Evolutionary conservation across 2,113 vertebrate species (phyloP).

Genomic region (Eidolon helvum): DNA sequence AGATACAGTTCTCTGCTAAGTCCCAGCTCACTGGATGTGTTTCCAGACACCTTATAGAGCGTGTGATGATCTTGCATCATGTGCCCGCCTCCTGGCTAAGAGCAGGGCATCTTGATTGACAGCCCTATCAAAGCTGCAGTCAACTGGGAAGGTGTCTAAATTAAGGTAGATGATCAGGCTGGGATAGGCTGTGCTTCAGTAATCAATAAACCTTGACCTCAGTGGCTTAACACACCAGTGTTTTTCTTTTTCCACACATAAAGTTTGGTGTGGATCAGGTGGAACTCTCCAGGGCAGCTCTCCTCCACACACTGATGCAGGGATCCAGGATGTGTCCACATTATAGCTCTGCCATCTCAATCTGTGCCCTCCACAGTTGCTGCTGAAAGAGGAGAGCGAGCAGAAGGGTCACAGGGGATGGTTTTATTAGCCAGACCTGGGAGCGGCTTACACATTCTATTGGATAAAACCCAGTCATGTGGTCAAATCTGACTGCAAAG

Average conservation of each 20-base stretch:
- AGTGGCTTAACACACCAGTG: background rate
- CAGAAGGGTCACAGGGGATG: fast-evolving
- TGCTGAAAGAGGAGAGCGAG: background rate
- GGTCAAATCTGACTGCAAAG: background rate
- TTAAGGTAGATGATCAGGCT: background rate
- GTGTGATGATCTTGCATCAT: background rate
- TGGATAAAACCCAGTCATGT: background rate
- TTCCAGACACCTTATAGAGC: background rate
- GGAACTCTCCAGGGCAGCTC: background rate
- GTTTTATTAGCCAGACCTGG: background rate
- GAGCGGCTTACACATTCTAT: background rate
- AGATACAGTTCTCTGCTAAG: background rate
- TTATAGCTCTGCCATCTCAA: background rate
- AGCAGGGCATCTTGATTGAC: background rate
- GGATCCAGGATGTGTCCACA: background rate
- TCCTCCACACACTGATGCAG: background rate
- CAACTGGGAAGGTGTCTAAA: background rate
- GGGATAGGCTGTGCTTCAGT: background rate
- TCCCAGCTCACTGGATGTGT: background rate
- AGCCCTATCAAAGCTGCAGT: background rate
- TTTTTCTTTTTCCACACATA: background rate
- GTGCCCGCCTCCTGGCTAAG: background rate
- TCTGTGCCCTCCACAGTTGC: background rate
- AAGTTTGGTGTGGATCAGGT: background rate
- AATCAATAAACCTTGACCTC: background rate